Evolutionary conservation across 2,888 invertebrate genomes (phyloP).

Genomic region (Diadromus collaris): DNA sequence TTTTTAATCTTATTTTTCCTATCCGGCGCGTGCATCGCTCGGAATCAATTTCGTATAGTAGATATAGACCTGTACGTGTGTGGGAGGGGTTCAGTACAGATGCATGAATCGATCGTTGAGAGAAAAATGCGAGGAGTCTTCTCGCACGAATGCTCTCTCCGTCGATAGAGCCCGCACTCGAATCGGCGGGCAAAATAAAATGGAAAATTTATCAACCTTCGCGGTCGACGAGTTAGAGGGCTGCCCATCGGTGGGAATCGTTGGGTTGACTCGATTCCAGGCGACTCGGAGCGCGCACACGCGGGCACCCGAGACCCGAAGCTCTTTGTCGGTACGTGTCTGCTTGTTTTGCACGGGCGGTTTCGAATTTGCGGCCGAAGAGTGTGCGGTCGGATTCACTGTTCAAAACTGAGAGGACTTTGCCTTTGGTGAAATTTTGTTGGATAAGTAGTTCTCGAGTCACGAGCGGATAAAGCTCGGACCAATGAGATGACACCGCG

Average conservation of each 20-base stretch:
- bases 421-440: no score
- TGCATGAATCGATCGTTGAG: conserved; percentile 40
- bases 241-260: background rate
- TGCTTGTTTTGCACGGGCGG: background rate
- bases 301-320: background rate
- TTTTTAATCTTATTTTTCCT: conserved; percentile 38
- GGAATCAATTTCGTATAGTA: conserved; percentile 64
- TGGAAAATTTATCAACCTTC: conserved; percentile 51
- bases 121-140: conserved; percentile 37
- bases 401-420: no score
- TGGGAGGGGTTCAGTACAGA: conserved; percentile 11
- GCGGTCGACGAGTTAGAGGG: background rate
- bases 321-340: background rate
- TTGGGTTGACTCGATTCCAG: background rate
- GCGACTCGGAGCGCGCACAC: no score
- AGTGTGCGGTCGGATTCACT: no score
- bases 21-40: conserved; percentile 55
- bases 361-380: no score
- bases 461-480: no score
- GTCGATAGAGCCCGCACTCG: conserved; percentile 17
- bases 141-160: conserved; percentile 34
- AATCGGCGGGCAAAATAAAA: conserved; percentile 57
- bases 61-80: conserved; percentile 15
- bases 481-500: no score
- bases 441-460: no score